These are phyloP conservation scores for Mesocentrotus franciscanus DNA, from an alignment of 53 echinoderm and acorn worm species.

Conservation along the genomic window DNA sequence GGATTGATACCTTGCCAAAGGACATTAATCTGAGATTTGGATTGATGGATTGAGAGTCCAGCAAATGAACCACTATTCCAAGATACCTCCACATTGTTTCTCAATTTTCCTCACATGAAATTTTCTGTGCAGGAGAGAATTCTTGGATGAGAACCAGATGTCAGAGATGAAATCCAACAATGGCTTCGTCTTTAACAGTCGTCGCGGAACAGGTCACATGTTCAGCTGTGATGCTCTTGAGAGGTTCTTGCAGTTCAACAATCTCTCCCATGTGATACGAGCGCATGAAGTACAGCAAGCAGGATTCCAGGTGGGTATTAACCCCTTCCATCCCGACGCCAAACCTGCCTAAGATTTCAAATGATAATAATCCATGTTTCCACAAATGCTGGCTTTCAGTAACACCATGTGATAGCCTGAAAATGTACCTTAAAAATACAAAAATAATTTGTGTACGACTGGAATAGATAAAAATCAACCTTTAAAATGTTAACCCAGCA, in stretches of 20 bases:
- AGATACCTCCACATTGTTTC: neutral
- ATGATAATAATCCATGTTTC: too few relatives aligned
- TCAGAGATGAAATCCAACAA: constrained; percentile 62
- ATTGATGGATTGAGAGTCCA: too few relatives aligned
- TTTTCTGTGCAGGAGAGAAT: constrained; percentile 67
- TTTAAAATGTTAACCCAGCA: too few relatives aligned
- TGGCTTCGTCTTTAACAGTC: constrained; percentile 81
- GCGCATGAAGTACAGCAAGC: constrained; percentile 92
- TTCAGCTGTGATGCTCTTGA: constrained; percentile 87
- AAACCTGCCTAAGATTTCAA: too few relatives aligned
- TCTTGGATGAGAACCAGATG: constrained; percentile 69
- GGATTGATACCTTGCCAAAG: too few relatives aligned
- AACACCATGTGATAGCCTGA: too few relatives aligned
- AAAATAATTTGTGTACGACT: too few relatives aligned
- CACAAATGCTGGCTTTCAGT: too few relatives aligned
- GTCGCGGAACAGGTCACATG: constrained; percentile 88
- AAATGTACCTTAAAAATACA: too few relatives aligned
- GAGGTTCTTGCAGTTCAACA: constrained; percentile 78
- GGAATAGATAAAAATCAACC: too few relatives aligned
- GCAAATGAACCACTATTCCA: too few relatives aligned
- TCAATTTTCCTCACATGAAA: neutral
- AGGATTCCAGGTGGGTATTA: constrained; percentile 81
- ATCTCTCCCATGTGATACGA: constrained; percentile 82
- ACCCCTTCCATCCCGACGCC: neutral
- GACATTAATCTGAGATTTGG: too few relatives aligned